Evolutionary conservation across 1,140 invertebrate species (phyloP).

Genomic region (Drosophila subobscura): DNA sequence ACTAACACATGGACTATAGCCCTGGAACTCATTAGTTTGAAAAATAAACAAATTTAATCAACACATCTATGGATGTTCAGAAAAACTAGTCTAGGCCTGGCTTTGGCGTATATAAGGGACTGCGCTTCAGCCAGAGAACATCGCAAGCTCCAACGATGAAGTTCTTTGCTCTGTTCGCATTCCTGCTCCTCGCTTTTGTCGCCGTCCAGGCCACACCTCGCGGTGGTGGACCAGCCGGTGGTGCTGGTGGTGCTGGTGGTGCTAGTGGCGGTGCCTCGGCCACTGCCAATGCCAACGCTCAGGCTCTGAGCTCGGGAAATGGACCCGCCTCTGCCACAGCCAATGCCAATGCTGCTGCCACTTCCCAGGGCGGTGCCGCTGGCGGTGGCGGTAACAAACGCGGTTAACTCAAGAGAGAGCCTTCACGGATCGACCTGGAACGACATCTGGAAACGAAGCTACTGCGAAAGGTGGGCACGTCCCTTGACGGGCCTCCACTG

Average conservation of each 20-base stretch:
- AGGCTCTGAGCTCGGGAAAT: not conserved
- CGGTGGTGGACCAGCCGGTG: not conserved
- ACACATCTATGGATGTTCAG: not conserved
- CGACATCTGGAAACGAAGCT: not conserved
- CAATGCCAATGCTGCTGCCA: slow-evolving; percentile 11
- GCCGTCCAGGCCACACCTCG: slow-evolving; percentile 24
- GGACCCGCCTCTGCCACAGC: slow-evolving; percentile 11
- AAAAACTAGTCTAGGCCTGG: slow-evolving; percentile 19
- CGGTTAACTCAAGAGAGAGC: not conserved
- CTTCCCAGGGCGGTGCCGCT: not conserved
- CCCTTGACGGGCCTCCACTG: slow-evolving; percentile 12
- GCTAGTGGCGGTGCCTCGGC: not conserved
- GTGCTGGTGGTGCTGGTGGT: not conserved
- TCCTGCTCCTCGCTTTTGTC: slow-evolving; percentile 28
- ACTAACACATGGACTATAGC: slow-evolving; percentile 12
- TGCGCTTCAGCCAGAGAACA: slow-evolving; percentile 19
- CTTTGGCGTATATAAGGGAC: slow-evolving; percentile 44
- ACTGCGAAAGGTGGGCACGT: slow-evolving; percentile 18
- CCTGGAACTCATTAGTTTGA: slow-evolving; percentile 16
- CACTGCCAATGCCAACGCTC: slow-evolving; percentile 9
- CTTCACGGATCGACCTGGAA: not conserved
- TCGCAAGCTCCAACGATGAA: slow-evolving; percentile 39
- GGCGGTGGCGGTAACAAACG: not conserved
- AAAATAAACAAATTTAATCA: slow-evolving; percentile 13
- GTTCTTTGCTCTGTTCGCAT: slow-evolving; percentile 40